Base-by-base conservation (phyloP, 2,888 invertebrate species). In the Heliconius hortense region DNA sequence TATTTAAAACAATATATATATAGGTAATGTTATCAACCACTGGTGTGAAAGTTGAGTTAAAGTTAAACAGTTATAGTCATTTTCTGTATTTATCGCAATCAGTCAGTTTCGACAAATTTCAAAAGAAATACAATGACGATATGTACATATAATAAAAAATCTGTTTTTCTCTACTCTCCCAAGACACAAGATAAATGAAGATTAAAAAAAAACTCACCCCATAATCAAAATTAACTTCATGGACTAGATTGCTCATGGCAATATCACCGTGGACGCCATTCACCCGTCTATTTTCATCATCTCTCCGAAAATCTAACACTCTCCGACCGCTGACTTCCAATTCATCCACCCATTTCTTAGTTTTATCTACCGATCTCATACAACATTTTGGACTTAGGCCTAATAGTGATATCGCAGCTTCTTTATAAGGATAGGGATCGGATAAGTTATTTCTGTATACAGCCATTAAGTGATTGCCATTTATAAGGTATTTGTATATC, bases 401-500 rank as follows among this genome's bases (percentile, higher is more conserved):
- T 10, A 94, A 81, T 80, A 93, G 90, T 1, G 93, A 89, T 0
- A 87, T 80, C 0, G 94, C 92, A 0, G 94, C 91, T 26, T 91
- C 92, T 73, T 92, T 89, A 63, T 92, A 93, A 0, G 86, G 83
- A 35, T 91, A 89, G 0, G 93, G 89, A 53, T 91, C 89, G 0
- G 89, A 80, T 63, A 93, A 86, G 67, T 83, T 86, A 76, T 90
- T 86, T 15, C 89, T 85, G 62, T 89, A 88, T 15, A 87, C 80
- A 1, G 87, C 83, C 83, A 87, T 86, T 8, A 94, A 80, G 71
- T 94, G 91, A 70, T 90, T 88, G 0, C 94, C 94, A 76, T 85
- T 88, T 2, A 93, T 81, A 0, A 99, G 94, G 87, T 98, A 96
- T 86, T 97, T 97, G 86, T 98, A 96, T 68, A 98, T 95, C 70